Base-by-base conservation (phyloP, 2,797 vertebrate genomes). In the Rhinatrema bivittatum region DNA sequence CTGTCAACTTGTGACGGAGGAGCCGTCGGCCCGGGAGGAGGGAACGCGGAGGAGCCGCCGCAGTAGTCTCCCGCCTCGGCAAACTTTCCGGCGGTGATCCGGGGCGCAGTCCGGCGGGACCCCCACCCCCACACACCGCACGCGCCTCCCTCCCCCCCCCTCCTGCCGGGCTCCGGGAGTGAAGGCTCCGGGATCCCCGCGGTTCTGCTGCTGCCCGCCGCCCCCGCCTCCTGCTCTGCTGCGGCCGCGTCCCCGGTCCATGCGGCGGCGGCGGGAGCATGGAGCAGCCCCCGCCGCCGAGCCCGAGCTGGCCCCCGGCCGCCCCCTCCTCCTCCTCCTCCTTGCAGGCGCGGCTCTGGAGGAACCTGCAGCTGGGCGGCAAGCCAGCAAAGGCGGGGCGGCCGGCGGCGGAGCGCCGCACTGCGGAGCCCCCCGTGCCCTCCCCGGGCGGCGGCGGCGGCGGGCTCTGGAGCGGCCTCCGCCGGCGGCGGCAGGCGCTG, bases 291-390 rank as follows among this genome's bases (percentile, higher is more conserved):
- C 79, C 69, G 69, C 73, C 53, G 65, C 54, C 37, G 40, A 33
- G 32, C 62, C 54, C n/a, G n/a, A n/a, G n/a, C n/a, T n/a, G n/a
- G n/a, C n/a, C n/a, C n/a, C n/a, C 37, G 40, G 32, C 62, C 54
- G 29, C 19, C 39, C 5, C 79, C 81, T 62, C 79, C 2, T 82
- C 85, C 42, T 65, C 82, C 17, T 62, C 79, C 32, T 89, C 91
- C 27, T 89, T 93, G 63, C 93, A 94, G 73, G 81, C 86, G 35
- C 88, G 87, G 56, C 84, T 94, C 43, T 97, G 93, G 89, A 91
- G 70, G 71, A 91, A 87, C 83, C 88, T 96, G 44, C 92, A 94
- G 62, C 80, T 82, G 53, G 90, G 84, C 56, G 80, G 85, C 50
- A 85, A 56, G 87, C 83, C 7, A 82, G 84, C 64, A 70, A 87